Base-by-base conservation (phyloP, 2,888 invertebrate genomes). In the Melipona beecheii region DNA sequence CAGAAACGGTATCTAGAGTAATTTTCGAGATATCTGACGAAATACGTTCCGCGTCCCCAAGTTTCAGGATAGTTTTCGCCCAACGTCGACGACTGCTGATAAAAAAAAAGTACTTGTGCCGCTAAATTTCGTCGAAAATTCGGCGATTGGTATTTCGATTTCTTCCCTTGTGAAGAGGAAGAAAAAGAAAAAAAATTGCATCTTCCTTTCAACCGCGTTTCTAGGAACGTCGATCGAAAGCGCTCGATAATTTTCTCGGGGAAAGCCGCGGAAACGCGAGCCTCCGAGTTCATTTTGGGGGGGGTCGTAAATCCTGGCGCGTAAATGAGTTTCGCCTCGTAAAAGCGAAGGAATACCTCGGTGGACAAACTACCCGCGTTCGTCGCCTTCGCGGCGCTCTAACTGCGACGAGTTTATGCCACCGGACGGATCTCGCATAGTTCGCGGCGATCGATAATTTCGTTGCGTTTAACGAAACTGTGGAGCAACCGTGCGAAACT, bases 291-390 rank as follows among this genome's bases (percentile, higher is more conserved):
- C 82, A 82, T 79, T 75, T 76, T 56, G 43, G 43, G 24, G 60
- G 71, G 60, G 78, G 81, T 81, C 86, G 84, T 90, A 89, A 90
- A 90, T 89, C 89, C 86, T 83, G 75, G 72, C 83, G 87, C 84
- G 90, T 83, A 89, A 90, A 89, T 87, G 90, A 90, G 89, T 88
- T 87, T 88, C 81, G 86, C 84, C 90, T 89, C 90, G 89, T 90
- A 88, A 90, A 89, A 79, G 77, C 81, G 75, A 31, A 82, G 81
- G 86, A 90, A 89, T 73, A 81, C 72, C 76, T 65, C 27, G 11
- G 68, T 36, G 76, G 66, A 69, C 79, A 58, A 66, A 77, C 65
- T 69, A 54, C 58, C 49, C 72, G 43, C 60, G 21, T 24, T 43
- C 11, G 0, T 58, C 54, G 4, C 62, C 11, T 11, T 11, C 62